These are phyloP conservation scores for Riparia riparia DNA, from an alignment of 2,113 vertebrate species.

Conservation along the genomic window DNA sequence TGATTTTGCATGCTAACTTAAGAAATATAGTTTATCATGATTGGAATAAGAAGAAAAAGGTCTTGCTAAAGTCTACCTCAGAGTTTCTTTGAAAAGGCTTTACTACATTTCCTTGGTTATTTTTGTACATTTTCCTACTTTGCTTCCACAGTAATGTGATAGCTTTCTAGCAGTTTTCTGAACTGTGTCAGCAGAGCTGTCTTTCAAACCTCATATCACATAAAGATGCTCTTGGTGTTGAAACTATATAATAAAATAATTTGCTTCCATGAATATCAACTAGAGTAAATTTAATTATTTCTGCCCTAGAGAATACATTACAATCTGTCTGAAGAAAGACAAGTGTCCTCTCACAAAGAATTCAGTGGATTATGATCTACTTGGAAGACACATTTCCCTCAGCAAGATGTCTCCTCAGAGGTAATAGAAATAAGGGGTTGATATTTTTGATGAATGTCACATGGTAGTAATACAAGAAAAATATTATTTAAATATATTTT, in stretches of 20 bases:
- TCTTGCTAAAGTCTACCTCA: neutral
- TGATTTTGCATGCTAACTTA: neutral
- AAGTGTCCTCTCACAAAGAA: neutral
- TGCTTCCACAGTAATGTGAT: neutral
- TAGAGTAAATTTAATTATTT: neutral
- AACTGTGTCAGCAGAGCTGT: neutral
- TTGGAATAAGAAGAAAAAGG: neutral
- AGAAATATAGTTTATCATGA: neutral
- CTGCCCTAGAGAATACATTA: neutral
- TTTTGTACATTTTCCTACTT: neutral
- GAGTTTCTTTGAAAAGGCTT: neutral
- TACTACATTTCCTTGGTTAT: neutral
- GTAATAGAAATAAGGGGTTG: neutral
- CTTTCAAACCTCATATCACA: neutral
- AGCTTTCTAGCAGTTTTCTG: neutral
- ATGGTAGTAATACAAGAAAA: neutral
- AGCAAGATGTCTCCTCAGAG: neutral
- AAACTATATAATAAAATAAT: neutral
- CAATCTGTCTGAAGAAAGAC: neutral
- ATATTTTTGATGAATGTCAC: neutral
- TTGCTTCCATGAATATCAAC: constrained; percentile 1
- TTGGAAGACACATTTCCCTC: neutral
- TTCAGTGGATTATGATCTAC: neutral
- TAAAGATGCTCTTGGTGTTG: neutral
- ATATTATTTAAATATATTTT: neutral